Evolutionary conservation across 1,140 invertebrate species (phyloP).

Genomic region (Drosophila baimaii): DNA sequence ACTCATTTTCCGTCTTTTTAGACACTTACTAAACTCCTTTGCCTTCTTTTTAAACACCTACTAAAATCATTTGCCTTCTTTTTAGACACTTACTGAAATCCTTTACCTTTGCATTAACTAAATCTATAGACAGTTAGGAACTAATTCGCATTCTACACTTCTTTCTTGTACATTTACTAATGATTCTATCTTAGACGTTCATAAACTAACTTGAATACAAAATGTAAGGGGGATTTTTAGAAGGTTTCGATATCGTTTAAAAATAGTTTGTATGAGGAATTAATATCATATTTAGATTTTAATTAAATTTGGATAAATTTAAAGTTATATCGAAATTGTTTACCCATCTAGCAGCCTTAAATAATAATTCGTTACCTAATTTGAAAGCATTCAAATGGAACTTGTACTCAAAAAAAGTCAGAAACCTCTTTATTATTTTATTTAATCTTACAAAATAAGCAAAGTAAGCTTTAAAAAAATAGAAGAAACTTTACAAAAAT

Average conservation of each 20-base stretch:
- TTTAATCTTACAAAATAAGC: neutral
- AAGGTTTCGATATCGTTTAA: neutral
- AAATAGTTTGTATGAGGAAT: neutral
- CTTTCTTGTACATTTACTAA: neutral
- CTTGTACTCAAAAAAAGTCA: neutral
- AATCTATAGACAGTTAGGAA: neutral
- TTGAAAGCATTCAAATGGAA: neutral
- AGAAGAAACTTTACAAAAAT: neutral
- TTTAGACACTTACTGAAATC: neutral
- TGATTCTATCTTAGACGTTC: neutral
- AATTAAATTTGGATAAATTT: no score
- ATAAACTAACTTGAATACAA: neutral
- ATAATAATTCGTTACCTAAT: no score
- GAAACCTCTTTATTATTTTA: neutral
- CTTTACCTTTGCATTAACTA: neutral
- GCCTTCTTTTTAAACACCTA: neutral
- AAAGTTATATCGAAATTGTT: fast-evolving
- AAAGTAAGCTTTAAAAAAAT: neutral
- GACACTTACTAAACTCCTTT: neutral
- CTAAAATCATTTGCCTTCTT: neutral
- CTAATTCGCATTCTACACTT: neutral
- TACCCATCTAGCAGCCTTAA: no score
- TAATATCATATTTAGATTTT: neutral
- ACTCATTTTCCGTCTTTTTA: no score
- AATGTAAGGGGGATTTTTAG: neutral